These are phyloP conservation scores for Paraescarpia echinospica DNA, from an alignment of 1,140 invertebrate genomes.

Conservation along the genomic window DNA sequence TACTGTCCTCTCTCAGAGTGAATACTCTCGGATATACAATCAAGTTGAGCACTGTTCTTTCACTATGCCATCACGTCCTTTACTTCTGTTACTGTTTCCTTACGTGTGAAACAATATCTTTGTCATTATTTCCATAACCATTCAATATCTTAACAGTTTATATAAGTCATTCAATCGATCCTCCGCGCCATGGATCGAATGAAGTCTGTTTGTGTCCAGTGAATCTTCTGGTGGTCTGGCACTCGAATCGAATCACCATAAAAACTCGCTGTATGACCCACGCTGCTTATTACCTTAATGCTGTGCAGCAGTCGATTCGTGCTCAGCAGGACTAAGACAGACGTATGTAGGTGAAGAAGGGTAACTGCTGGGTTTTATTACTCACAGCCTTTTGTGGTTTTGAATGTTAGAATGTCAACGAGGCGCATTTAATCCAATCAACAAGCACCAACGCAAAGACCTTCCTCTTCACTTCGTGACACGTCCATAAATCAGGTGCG, in stretches of 20 bases:
- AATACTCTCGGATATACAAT: background rate
- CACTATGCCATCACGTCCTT: background rate
- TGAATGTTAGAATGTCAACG: background rate
- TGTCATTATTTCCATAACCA: background rate
- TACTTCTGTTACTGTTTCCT: background rate
- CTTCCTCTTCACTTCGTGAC: background rate
- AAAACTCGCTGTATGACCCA: no score
- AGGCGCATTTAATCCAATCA: background rate
- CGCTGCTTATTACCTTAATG: background rate
- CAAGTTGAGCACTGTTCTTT: background rate
- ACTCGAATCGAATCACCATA: no score
- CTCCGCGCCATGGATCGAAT: no score
- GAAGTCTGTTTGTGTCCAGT: no score
- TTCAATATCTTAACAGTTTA: background rate
- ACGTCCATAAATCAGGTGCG: background rate
- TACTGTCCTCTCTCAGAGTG: background rate
- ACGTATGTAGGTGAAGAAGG: background rate
- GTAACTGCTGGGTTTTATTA: background rate
- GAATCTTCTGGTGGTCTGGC: no score
- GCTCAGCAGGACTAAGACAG: background rate
- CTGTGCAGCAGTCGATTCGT: background rate
- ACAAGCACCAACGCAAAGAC: background rate
- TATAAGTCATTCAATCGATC: no score
- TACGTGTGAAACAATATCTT: background rate
- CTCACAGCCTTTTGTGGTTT: background rate